These are phyloP conservation scores for Darevskia mixta DNA, from an alignment of 2,797 vertebrate species.

Conservation along the genomic window DNA sequence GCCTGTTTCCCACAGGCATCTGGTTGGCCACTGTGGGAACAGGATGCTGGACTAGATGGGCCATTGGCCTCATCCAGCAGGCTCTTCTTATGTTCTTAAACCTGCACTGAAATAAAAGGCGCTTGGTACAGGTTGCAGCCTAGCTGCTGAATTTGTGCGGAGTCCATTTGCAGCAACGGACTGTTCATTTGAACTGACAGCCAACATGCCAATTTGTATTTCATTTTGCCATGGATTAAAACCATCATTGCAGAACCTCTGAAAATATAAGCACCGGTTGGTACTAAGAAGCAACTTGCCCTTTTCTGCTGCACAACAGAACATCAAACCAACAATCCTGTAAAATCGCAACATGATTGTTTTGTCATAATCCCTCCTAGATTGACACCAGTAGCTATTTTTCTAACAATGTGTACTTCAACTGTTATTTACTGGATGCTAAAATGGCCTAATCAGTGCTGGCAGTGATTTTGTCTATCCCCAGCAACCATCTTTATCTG, in stretches of 20 bases:
- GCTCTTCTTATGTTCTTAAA: too few species aligned
- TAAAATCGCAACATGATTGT: slow-evolving; percentile 19
- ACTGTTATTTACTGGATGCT: slow-evolving; percentile 48
- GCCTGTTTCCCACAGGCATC: too few species aligned
- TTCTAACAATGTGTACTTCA: slow-evolving; percentile 43
- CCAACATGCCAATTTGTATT: background rate
- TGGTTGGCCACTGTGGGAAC: too few species aligned
- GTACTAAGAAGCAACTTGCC: background rate
- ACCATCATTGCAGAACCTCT: slow-evolving; percentile 4
- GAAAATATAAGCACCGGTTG: background rate
- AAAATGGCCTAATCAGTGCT: slow-evolving; percentile 43
- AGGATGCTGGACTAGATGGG: too few species aligned
- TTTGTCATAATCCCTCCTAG: slow-evolving; percentile 26
- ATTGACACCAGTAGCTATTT: slow-evolving; percentile 36
- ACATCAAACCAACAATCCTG: background rate
- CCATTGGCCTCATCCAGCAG: too few species aligned
- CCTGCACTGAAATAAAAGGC: background rate
- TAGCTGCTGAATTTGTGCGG: background rate
- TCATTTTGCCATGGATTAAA: slow-evolving; percentile 35
- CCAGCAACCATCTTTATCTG: slow-evolving; percentile 47
- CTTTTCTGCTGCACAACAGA: background rate
- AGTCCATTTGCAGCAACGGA: background rate
- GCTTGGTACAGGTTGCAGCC: background rate
- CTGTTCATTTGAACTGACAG: slow-evolving; percentile 26
- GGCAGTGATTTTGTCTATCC: slow-evolving; percentile 58